These are phyloP conservation scores for Crocuta crocuta DNA, from an alignment of 2,113 vertebrate genomes.

Conservation along the genomic window DNA sequence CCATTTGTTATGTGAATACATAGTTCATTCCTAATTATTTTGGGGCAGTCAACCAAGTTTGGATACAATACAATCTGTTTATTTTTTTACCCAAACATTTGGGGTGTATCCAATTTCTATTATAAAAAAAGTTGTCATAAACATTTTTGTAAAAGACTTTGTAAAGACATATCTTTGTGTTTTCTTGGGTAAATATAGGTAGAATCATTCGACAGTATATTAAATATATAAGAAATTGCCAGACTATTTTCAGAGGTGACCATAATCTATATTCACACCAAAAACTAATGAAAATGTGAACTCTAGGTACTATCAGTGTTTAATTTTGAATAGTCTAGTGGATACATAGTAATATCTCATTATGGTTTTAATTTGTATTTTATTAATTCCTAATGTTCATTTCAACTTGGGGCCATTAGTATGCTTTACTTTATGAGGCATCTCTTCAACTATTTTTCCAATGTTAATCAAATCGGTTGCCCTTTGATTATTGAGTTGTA, in stretches of 20 bases:
- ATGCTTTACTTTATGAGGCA: background rate
- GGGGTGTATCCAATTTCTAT: background rate
- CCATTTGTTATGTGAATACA: background rate
- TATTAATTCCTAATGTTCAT: background rate
- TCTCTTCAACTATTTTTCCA: background rate
- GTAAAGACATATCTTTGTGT: background rate
- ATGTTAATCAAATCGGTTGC: background rate
- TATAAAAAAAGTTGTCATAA: background rate
- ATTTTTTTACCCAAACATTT: background rate
- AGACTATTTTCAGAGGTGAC: background rate
- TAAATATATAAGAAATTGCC: background rate
- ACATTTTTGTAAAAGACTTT: background rate
- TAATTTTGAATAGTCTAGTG: background rate
- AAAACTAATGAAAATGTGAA: background rate
- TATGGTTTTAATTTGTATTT: background rate
- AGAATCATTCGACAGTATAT: background rate
- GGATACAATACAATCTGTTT: background rate
- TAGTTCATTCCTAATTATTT: slow-evolving; percentile 18
- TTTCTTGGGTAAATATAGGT: background rate
- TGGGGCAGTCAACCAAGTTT: background rate
- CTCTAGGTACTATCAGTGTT: background rate
- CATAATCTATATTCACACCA: background rate
- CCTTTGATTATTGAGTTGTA: background rate
- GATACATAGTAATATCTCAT: background rate
- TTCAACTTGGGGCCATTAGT: background rate